Base-by-base conservation (phyloP, 2,888 invertebrate species). In the Carterocephalus palaemon region DNA sequence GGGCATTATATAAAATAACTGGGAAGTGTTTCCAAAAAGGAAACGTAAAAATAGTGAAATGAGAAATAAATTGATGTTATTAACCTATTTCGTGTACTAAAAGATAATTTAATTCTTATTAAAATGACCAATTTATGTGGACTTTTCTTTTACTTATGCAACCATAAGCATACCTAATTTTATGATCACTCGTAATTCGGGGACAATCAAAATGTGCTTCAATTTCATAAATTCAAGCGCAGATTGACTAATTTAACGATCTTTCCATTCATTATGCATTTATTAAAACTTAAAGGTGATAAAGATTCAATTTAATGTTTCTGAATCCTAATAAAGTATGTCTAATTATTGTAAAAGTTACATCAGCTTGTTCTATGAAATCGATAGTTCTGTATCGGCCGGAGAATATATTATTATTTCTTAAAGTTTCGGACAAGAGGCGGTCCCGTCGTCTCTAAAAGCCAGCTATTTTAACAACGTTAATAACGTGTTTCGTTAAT, bases 401-500 rank as follows among this genome's bases (percentile, higher is more conserved):
- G 29, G 26, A 28, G 45, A 45, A 53, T 47, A 50, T 46, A 36
- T n/a, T n/a, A n/a, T n/a, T n/a, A n/a, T 47, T 42, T 42, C 28
- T 46, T 43, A 48, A 48, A 46, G 33, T 26, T 23, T 42, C 39
- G 29, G 37, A 42, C 29, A 13, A 43, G 16, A 45, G 43, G 37
- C 31, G 33, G 39, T 46, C 36, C 46, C 38, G 38, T 19, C 34
- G 36, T 51, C 47, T 40, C 20, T 40, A 38, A 31, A 46, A 48
- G 17, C 46, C 38, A 34, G 45, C 32, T 48, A 43, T 41, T 40
- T 47, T 46, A 34, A 48, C 46, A 51, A 63, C 62, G 66, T 61
- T 75, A 76, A 75, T 76, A 79, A 72, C 67, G 68, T 59, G 74
- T 70, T 76, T 58, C 63, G 61, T 67, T 77, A 76, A 81, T 74